Base-by-base conservation (phyloP, 1,140 invertebrate genomes). In the Asobara japonica region DNA sequence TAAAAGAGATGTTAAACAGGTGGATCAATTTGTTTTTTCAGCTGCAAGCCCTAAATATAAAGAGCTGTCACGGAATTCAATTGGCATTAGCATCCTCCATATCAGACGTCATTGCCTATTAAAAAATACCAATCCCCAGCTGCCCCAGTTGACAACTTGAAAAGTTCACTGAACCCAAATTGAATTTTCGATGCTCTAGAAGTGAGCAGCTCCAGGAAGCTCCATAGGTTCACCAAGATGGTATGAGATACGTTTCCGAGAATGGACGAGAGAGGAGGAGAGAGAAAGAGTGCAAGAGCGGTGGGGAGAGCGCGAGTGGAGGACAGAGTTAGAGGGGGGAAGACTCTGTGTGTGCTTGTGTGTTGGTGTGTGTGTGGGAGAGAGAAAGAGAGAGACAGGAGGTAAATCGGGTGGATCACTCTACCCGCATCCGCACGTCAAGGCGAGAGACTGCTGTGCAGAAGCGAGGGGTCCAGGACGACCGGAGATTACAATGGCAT, bases 401-500 rank as follows among this genome's bases (percentile, higher is more conserved):
- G 51, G 51, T 56, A 56, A 56, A 56, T 56, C 51, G 51, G 65
- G 77, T 72, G 79, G 83, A 84, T 84, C 82, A 82, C 77, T 85
- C 78, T 51, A 79, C 73, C 78, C 79, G 81, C 83, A 83, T 83
- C 79, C 79, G 79, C 83, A 22, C 51, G 79, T 81, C 77, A 82
- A 83, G 83, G 80, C 80, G 75, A 81, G 82, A 83, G 83, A n/a
- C n/a, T n/a, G n/a, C n/a, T n/a, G n/a, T n/a, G n/a, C n/a, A 86
- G 84, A 83, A 81, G 73, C 25, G 82, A 79, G 76, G 75, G 76
- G 79, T 70, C 74, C 78, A 83, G 78, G 80, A 81, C 80, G 83
- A 84, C 86, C 84, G 84, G 86, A 87, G 84, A 87, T 87, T 86
- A 87, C 86, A 87, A 87, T 87, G 85, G 83, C 83, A 87, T 87